Evolutionary conservation across 1,140 invertebrate genomes (phyloP), one percentile per base, ranked within the genome.

Genomic region (Drosophila busckii): DNA sequence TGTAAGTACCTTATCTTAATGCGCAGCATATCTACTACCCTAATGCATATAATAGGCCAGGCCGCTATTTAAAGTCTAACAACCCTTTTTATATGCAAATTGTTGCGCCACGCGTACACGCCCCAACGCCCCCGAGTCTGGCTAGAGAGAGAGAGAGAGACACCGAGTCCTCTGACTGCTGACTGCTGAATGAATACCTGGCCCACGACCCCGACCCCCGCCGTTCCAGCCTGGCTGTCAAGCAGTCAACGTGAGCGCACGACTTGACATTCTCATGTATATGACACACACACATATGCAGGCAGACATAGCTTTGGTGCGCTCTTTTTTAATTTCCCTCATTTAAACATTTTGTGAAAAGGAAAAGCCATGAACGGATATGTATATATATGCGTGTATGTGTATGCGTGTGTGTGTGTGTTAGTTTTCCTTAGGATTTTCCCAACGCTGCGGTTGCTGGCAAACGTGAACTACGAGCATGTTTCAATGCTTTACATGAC

Each of bases 71-170:
- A 82, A 82, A 70, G 65, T 82, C 75, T 75, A 82, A 82, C 75
- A 82, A 82, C 75, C 75, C 75, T 82, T 82, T 82, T 82, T 82
- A 82, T 82, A 82, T 75, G 76, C 69, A 82, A 82, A 82, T 82
- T 82, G 75, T 82, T 82, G 76, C 69, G 55, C 70, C 53, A 71
- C 68, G 71, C 73, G 73, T 56, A 69, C 20, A 73, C 65, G 70
- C 70, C 65, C 55, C 26, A 35, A 61, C 67, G 62, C 67, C 60
- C 37, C 28, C 23, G 17, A 8, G 7, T 44, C 9, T 8, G 37
- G 13, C 10, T 10, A 12, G 22, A 25, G 12, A 40, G 19, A 4
- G 37, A 40, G 25, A 17, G 34, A 13, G 6, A 10, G 19, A 42
- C 31, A n/a, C 10, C n/a, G 5, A 35, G 38, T 8, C 40, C n/a